Evolutionary conservation across 35 echinoderm and acorn worm genomes (phyloP).

Genomic region (Nesometra sesokonis): DNA sequence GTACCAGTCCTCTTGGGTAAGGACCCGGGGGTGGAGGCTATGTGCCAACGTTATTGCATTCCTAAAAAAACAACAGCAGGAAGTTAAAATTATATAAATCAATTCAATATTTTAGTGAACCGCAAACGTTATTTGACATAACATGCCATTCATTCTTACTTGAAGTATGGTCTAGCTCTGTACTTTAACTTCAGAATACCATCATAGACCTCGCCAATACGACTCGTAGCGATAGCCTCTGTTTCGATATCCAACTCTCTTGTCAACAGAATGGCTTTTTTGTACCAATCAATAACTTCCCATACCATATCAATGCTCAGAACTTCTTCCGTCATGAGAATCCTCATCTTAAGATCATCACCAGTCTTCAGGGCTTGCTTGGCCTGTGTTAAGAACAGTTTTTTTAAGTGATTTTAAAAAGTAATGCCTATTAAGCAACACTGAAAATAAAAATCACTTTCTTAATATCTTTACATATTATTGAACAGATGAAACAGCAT

Average conservation of each 20-base stretch:
- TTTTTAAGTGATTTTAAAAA: too few species aligned
- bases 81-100: too few species aligned
- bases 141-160: background rate
- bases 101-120: too few species aligned
- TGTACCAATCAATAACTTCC: conserved; percentile 17
- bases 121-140: too few species aligned
- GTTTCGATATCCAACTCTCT: conserved; percentile 3
- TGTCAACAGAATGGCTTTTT: background rate
- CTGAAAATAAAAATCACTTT: too few species aligned
- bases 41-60: background rate
- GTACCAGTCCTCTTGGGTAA: background rate
- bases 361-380: background rate
- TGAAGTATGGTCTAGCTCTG: background rate
- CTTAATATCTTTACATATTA: too few species aligned
- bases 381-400: background rate
- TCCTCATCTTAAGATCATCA: background rate
- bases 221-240: conserved; percentile 18
- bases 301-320: conserved; percentile 10
- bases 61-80: background rate
- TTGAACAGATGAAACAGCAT: too few species aligned
- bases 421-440: too few species aligned
- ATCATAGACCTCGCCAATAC: background rate
- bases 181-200: background rate
- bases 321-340: background rate
- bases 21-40: background rate